These are phyloP conservation scores for Himalopsyche kuldschensis DNA, from an alignment of 2,888 invertebrate species.

Conservation along the genomic window DNA sequence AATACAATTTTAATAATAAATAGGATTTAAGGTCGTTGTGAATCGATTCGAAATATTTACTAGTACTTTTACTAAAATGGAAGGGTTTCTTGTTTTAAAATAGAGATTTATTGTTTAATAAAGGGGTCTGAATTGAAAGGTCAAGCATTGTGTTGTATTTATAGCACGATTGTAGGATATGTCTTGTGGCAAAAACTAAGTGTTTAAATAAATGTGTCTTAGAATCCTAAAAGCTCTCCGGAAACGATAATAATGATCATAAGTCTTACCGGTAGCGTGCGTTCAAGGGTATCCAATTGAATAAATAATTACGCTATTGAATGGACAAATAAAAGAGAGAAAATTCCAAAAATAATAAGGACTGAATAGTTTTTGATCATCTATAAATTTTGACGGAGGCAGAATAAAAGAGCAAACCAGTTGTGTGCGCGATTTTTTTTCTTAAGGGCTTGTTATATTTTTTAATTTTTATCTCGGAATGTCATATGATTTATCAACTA, in stretches of 20 bases:
- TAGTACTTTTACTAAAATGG: too few relatives aligned
- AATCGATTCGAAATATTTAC: too few relatives aligned
- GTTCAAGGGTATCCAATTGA: background rate
- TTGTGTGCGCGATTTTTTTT: background rate
- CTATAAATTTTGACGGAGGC: slow-evolving; percentile 27
- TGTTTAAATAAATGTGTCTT: background rate
- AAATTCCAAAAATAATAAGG: background rate
- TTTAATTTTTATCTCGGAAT: too few relatives aligned
- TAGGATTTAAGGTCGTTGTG: too few relatives aligned
- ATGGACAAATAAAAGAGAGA: background rate
- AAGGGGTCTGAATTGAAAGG: too few relatives aligned
- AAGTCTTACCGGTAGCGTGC: background rate
- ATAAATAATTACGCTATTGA: background rate
- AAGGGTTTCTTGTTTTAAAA: too few relatives aligned
- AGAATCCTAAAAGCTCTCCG: background rate
- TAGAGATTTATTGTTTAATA: too few relatives aligned
- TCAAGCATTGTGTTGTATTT: too few relatives aligned
- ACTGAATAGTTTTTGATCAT: slow-evolving; percentile 30
- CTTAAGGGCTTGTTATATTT: background rate
- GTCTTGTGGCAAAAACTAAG: background rate
- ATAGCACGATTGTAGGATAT: too few relatives aligned
- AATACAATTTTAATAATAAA: too few relatives aligned
- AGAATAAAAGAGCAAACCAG: background rate
- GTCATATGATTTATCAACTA: too few relatives aligned
- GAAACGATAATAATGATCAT: background rate